phyloP scores from a whole-genome alignment of 2,113 vertebrate species.

The Potamarius usumacintae region DNA sequence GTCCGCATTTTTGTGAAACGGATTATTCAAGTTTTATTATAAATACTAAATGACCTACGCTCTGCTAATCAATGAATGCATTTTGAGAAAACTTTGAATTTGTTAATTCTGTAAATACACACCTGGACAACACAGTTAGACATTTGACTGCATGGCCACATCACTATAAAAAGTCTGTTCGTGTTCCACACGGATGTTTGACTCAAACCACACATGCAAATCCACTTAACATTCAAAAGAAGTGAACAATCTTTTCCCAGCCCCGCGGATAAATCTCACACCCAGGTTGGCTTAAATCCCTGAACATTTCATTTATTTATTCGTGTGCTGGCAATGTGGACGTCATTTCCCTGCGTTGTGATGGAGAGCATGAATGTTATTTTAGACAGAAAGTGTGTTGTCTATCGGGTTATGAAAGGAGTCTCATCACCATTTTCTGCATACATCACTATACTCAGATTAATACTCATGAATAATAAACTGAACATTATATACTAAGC shows the following conservation, averaged over 20 bases:
- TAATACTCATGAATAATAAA: background rate
- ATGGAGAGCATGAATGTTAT: background rate
- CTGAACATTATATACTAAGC: background rate
- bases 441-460: background rate
- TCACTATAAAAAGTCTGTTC: background rate
- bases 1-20: background rate
- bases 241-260: background rate
- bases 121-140: background rate
- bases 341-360: background rate
- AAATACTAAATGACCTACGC: background rate
- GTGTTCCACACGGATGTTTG: background rate
- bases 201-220: background rate
- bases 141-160: background rate
- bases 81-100: background rate
- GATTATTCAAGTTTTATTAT: background rate
- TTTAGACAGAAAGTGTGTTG: background rate
- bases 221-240: background rate
- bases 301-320: background rate
- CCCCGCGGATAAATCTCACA: background rate
- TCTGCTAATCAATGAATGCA: background rate
- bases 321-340: background rate
- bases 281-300: background rate
- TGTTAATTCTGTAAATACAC: background rate
- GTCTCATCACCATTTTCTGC: background rate
- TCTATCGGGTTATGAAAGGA: background rate